phyloP scores from a whole-genome alignment of 1,140 invertebrate species.

The Halyomorpha halys region DNA sequence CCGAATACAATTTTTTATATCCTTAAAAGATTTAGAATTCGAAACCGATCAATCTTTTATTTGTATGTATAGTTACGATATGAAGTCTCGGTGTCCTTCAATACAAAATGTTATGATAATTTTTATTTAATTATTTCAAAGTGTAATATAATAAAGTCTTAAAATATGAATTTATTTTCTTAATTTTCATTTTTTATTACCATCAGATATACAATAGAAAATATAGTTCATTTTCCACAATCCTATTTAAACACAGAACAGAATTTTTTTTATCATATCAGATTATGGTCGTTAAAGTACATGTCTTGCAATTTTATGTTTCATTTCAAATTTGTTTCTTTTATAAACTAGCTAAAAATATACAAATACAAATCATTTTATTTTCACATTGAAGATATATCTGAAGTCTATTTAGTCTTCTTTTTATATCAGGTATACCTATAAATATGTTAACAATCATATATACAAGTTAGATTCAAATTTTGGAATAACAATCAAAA shows the following conservation, averaged over 20 bases:
- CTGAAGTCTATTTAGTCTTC: constrained; percentile 12
- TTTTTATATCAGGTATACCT: not conserved
- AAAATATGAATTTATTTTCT: not conserved
- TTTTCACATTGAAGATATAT: constrained; percentile 1
- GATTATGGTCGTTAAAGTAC: constrained; percentile 9
- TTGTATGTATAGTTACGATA: no score
- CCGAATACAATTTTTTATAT: no score
- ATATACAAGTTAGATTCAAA: not conserved
- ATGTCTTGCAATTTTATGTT: not conserved
- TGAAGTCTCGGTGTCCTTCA: no score
- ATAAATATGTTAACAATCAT: constrained; percentile 4
- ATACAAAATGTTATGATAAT: no score
- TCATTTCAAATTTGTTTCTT: not conserved
- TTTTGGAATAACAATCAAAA: constrained; percentile 1
- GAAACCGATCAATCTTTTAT: no score
- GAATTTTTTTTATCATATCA: not conserved
- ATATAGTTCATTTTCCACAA: constrained; percentile 12
- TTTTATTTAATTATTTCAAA: no score
- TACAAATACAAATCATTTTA: constrained; percentile 18
- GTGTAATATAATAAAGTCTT: no score
- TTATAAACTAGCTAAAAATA: constrained; percentile 15
- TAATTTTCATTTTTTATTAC: constrained; percentile 8
- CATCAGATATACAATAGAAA: constrained; percentile 16
- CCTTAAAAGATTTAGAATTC: no score
- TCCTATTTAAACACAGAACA: constrained; percentile 11